Evolutionary conservation across 1,140 invertebrate species (phyloP).

Genomic region (Drosophila yakuba): DNA sequence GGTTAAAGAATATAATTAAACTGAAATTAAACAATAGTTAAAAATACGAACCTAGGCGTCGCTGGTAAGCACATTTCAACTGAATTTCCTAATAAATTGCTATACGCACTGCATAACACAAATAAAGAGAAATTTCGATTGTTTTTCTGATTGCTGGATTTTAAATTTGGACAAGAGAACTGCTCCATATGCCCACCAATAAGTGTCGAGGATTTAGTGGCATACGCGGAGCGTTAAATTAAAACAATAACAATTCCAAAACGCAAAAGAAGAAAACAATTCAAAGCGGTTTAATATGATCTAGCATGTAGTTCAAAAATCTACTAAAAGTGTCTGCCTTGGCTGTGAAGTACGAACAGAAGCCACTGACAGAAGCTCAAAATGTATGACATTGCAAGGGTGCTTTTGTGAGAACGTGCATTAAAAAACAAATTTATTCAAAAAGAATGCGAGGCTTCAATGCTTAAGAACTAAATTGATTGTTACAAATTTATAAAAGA

Average conservation of each 20-base stretch:
- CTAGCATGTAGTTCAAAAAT: background rate
- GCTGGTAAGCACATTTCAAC: slow-evolving; percentile 84
- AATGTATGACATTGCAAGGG: background rate
- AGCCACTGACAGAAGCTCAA: slow-evolving; percentile 8
- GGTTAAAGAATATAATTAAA: slow-evolving; percentile 43
- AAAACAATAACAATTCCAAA: slow-evolving; percentile 4
- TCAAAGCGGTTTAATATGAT: background rate
- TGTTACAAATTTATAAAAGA: too few species aligned
- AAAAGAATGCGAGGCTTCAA: too few species aligned
- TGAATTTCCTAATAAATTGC: slow-evolving; percentile 84
- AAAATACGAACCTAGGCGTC: slow-evolving; percentile 81
- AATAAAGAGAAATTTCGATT: slow-evolving; percentile 70
- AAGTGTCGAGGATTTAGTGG: slow-evolving; percentile 38
- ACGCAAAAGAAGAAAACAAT: slow-evolving; percentile 6
- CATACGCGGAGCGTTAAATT: slow-evolving; percentile 6
- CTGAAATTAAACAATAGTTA: slow-evolving; percentile 27
- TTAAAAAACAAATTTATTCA: background rate
- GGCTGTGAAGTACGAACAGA: slow-evolving; percentile 39
- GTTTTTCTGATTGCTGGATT: slow-evolving; percentile 41
- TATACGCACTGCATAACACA: slow-evolving; percentile 79
- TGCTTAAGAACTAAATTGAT: too few species aligned
- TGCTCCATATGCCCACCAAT: slow-evolving; percentile 13
- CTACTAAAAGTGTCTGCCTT: slow-evolving; percentile 17
- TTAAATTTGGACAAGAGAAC: slow-evolving; percentile 27
- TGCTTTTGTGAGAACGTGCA: background rate